Evolutionary conservation across 2,888 invertebrate species (phyloP), one percentile per base, ranked within the genome.

Genomic region (Baronia brevicornis): DNA sequence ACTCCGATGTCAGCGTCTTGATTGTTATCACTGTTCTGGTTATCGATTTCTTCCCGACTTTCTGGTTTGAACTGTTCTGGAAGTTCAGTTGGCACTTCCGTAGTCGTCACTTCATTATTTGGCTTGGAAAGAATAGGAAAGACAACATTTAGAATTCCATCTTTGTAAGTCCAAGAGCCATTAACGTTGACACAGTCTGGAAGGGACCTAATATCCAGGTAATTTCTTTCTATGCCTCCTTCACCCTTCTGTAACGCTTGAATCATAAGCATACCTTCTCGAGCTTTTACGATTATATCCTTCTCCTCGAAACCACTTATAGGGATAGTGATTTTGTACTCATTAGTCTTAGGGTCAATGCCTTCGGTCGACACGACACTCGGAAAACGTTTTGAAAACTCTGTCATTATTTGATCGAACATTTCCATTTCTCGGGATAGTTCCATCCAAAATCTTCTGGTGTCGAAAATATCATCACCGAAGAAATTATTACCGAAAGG

Each of bases 281-380:
- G 63, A 0, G 75, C 78, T 32, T 80, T 80, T 4, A 82, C 79
- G 0, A 60, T 48, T 5, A 82, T 68, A 4, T 82, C 79, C 11
- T 67, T 67, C 26, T 75, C 73, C 0, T 70, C 56, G 33, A 60
- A 80, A 0, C 65, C 73, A 3, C 39, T 14, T 1, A 82, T 37
- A 0, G 59, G 42, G 3, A 82, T 60, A 0, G 50, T 61, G 1
- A 82, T 46, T 22, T 56, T 64, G 44, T 77, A 80, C 17, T 71
- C 50, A 25, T 63, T 58, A 3, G 67, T 74, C 11, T 51, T 51
- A 5, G n/a, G 4, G 4, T 48, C 41, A 2, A 74, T 25, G 2
- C 54, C 57, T 28, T 55, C 62, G 3, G 43, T 46, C 0, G 60
- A 41, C 1, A 43, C 34, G 7, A 43, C 31, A 2, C 41, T 45